Evolutionary conservation across 2,888 invertebrate species (phyloP).

Genomic region (Acrobasis consociella): DNA sequence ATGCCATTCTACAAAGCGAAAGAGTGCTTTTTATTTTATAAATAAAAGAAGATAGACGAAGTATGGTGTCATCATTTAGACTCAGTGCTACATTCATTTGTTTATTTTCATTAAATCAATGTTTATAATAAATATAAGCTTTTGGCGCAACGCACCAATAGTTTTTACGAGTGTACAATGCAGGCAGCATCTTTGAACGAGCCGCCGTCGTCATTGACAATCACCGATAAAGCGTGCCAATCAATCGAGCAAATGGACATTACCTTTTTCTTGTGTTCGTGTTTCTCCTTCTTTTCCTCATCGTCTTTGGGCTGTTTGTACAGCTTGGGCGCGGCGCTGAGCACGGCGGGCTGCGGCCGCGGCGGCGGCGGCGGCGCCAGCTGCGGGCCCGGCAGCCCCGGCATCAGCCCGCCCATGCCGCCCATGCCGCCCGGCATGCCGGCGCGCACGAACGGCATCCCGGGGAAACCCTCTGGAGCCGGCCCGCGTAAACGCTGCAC

Average conservation of each 20-base stretch:
- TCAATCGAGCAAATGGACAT: not conserved
- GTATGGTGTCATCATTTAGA: no score
- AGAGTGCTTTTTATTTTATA: no score
- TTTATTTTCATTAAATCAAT: no score
- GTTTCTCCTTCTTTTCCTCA: constrained; percentile 61
- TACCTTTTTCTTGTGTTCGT: constrained; percentile 62
- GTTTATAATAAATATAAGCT: no score
- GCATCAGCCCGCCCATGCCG: no score
- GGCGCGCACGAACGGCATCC: constrained; percentile 65
- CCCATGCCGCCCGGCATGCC: constrained; percentile 45
- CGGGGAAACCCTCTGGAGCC: constrained; percentile 52
- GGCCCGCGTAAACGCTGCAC: constrained; percentile 60
- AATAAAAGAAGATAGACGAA: no score
- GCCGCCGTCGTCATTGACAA: no score
- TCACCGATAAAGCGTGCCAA: not conserved
- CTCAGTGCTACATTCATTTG: no score
- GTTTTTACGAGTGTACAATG: no score
- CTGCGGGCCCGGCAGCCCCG: constrained; percentile 61
- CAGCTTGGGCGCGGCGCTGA: constrained; percentile 87
- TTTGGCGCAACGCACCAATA: no score
- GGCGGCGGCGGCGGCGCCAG: constrained; percentile 69
- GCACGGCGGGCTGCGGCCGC: constrained; percentile 83
- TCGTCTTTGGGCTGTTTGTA: constrained; percentile 83
- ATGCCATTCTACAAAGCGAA: no score
- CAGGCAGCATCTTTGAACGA: no score